A percentile compares a stretch with the other conserved stretches of the same genome.
Evolutionary conservation across 2,113 vertebrate genomes (phyloP).

Genomic region (Caranx melampygus): DNA sequence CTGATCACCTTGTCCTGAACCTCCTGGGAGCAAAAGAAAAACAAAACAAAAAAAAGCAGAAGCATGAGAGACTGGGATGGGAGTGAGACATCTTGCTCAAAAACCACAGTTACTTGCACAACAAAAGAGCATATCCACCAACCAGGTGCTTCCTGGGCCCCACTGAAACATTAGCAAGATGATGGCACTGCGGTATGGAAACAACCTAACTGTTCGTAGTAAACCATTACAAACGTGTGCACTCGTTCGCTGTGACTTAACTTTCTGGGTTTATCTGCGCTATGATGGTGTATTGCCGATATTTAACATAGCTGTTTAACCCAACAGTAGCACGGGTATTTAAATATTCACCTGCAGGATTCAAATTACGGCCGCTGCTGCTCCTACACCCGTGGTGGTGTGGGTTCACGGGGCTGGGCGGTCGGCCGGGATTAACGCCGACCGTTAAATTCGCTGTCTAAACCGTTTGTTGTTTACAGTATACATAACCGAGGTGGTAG

Average conservation of each 20-base stretch:
- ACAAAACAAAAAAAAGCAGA: conserved; percentile 24
- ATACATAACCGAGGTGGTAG: too few relatives aligned
- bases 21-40: conserved; percentile 69
- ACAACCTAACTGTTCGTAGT: background rate
- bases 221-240: background rate
- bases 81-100: background rate
- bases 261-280: background rate
- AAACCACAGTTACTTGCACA: background rate
- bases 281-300: too few relatives aligned
- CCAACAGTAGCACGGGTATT: background rate
- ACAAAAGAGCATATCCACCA: background rate
- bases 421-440: background rate
- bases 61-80: background rate
- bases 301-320: background rate
- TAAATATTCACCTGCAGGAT: background rate
- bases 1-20: conserved; percentile 93
- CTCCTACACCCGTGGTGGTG: background rate
- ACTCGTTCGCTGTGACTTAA: background rate
- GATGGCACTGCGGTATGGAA: background rate
- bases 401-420: background rate
- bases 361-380: background rate
- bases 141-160: background rate
- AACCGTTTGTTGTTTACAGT: background rate
- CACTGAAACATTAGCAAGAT: background rate
- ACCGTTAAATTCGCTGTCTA: background rate